Percentiles rank a stretch among this genome's conserved stretches.
phyloP scores from a whole-genome alignment of 2,888 invertebrate genomes.

The Nesidiocoris tenuis region DNA sequence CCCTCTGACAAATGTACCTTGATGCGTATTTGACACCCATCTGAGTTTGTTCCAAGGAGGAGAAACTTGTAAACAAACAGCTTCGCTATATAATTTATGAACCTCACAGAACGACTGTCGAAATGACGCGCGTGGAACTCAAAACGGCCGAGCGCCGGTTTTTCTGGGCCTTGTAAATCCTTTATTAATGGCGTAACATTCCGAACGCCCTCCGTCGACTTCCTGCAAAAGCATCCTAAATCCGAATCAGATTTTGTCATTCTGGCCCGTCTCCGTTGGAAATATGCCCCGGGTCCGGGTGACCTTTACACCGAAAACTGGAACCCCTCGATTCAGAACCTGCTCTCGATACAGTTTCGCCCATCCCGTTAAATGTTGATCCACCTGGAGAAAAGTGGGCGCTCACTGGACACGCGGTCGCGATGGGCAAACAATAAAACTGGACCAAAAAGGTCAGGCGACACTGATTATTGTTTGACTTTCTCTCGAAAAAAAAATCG shows the following conservation, averaged over 20 bases:
- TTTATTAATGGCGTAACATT: neutral
- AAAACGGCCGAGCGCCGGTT: neutral
- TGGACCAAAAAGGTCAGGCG: constrained; percentile 23
- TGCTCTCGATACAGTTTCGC: constrained; percentile 25
- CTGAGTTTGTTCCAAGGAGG: neutral
- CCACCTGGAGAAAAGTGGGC: constrained; percentile 8
- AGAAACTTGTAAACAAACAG: neutral
- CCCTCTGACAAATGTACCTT: neutral
- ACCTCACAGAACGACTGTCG: neutral
- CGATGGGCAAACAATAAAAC: constrained; percentile 33
- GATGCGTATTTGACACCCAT: neutral
- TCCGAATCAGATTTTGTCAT: neutral
- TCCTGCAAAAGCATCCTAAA: neutral
- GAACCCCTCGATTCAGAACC: neutral
- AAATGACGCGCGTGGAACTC: neutral
- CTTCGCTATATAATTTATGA: neutral
- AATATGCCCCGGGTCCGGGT: neutral
- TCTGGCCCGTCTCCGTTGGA: neutral
- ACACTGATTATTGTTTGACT: neutral
- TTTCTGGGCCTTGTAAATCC: neutral
- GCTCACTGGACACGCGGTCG: neutral
- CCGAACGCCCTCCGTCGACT: neutral
- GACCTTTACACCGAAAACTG: neutral
- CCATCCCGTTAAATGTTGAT: constrained; percentile 23
- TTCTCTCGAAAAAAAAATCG: constrained; percentile 6